Percentiles rank a stretch among this genome's conserved stretches.
phyloP scores from a whole-genome alignment of 2,888 invertebrate genomes.

The Trisateles emortualis region DNA sequence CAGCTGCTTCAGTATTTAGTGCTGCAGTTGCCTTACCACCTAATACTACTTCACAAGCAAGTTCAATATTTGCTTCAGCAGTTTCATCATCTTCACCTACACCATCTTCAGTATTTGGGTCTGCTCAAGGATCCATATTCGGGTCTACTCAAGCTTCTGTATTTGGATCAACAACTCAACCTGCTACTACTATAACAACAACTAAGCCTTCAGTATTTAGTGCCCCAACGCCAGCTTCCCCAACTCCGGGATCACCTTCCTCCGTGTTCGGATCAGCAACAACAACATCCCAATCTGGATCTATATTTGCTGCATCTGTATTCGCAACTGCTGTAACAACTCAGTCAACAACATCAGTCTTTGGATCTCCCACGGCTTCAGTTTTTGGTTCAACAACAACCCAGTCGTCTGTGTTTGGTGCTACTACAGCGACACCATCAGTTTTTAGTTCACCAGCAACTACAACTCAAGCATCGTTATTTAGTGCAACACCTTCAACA shows the following conservation, averaged over 20 bases:
- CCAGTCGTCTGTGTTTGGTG: conserved; percentile 52
- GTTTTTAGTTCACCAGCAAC: conserved; percentile 44
- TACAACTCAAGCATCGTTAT: conserved; percentile 38
- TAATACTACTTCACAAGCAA: conserved; percentile 38
- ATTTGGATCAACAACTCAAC: conserved; percentile 46
- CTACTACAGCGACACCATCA: conserved; percentile 42
- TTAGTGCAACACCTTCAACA: conserved; percentile 30
- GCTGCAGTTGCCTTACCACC: conserved; percentile 53
- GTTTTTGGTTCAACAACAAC: conserved; percentile 56
- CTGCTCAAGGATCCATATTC: conserved; percentile 43
- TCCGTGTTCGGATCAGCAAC: conserved; percentile 45
- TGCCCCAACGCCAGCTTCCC: conserved; percentile 47
- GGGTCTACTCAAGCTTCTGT: conserved; percentile 41
- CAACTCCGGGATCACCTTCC: conserved; percentile 45
- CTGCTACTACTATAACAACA: conserved; percentile 21
- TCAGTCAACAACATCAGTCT: conserved; percentile 42
- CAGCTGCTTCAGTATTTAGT: conserved; percentile 63
- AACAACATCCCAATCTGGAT: conserved; percentile 37
- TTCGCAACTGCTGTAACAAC: conserved; percentile 45
- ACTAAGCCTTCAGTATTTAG: conserved; percentile 51
- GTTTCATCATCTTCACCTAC: conserved; percentile 38
- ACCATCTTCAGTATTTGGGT: conserved; percentile 37
- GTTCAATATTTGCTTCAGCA: conserved; percentile 46
- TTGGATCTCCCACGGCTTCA: conserved; percentile 50
- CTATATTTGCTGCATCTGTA: conserved; percentile 51